phyloP scores from a whole-genome alignment of 2,113 vertebrate genomes.

The Lipotes vexillifer region DNA sequence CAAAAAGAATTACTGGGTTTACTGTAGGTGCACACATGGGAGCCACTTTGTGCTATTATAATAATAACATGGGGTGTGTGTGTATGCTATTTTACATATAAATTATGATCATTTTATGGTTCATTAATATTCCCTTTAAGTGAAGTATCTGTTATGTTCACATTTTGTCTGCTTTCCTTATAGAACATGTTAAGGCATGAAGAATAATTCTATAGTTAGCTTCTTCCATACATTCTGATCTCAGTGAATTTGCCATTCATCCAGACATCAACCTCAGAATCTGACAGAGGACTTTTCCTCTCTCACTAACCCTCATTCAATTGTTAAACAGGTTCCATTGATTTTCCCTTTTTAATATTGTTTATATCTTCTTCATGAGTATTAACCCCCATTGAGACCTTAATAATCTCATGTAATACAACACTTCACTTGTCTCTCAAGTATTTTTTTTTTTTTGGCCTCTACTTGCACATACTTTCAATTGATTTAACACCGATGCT shows the following conservation, averaged over 20 bases:
- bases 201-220: not conserved
- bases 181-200: not conserved
- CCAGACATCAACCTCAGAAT: not conserved
- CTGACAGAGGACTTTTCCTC: not conserved
- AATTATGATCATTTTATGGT: not conserved
- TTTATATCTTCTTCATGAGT: not conserved
- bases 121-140: conserved; percentile 4
- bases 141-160: not conserved
- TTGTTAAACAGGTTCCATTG: not conserved
- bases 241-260: not conserved
- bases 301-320: not conserved
- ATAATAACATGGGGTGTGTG: not conserved
- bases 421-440: not conserved
- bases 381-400: not conserved
- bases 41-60: not conserved
- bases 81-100: not conserved
- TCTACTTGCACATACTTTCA: not conserved
- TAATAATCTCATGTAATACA: not conserved
- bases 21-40: not conserved
- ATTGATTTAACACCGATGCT: not conserved
- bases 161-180: not conserved
- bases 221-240: not conserved
- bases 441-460: not conserved
- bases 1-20: not conserved
- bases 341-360: not conserved